These are phyloP conservation scores for Oligia strigilis DNA, from an alignment of 2,888 invertebrate genomes.

Conservation along the genomic window DNA sequence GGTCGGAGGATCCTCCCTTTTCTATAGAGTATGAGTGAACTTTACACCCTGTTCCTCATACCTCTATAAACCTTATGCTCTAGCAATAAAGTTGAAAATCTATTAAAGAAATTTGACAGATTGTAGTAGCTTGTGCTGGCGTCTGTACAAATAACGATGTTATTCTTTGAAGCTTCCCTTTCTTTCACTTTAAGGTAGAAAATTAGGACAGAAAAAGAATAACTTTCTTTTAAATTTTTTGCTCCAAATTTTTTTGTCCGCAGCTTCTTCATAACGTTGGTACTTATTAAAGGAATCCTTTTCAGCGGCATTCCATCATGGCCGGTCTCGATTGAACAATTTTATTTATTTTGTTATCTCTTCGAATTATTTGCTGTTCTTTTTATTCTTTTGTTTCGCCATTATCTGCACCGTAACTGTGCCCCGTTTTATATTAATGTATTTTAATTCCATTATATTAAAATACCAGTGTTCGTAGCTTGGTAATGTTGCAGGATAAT, in stretches of 20 bases:
- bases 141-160: background rate
- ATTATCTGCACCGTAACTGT: background rate
- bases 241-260: background rate
- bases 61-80: too few relatives aligned
- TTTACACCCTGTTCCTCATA: too few relatives aligned
- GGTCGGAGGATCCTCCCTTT: too few relatives aligned
- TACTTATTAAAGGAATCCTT: conserved; percentile 15
- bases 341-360: conserved; percentile 13
- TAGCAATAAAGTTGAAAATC: too few relatives aligned
- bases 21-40: too few relatives aligned
- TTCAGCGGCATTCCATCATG: conserved; percentile 8
- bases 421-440: background rate
- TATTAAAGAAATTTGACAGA: too few relatives aligned
- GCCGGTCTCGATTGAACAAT: background rate
- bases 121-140: too few relatives aligned
- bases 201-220: background rate
- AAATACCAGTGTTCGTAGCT: background rate
- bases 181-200: background rate
- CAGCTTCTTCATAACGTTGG: background rate
- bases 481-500: background rate
- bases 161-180: background rate
- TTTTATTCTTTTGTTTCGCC: background rate
- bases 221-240: background rate
- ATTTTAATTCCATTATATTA: conserved; percentile 2
- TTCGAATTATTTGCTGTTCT: background rate